A percentile compares a stretch with the other conserved stretches of the same genome.
Evolutionary conservation across 2,888 invertebrate species (phyloP).

Genomic region (Pollenia amentaria): DNA sequence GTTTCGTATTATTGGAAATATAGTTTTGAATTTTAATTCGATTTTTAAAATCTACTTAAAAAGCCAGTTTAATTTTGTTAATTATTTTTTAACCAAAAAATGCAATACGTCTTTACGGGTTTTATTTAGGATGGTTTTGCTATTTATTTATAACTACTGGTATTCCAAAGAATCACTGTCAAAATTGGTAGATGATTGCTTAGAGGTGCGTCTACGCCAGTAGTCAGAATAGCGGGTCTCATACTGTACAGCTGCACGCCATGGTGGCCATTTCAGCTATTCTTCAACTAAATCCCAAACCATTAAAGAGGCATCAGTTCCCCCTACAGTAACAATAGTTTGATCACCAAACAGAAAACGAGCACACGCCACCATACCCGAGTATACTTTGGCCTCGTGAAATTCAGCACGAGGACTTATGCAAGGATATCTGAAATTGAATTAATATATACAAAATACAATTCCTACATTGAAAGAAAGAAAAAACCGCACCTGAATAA

Average conservation of each 20-base stretch:
- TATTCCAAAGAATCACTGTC: constrained; percentile 84
- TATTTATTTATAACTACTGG: constrained; percentile 75
- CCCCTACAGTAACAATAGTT: constrained; percentile 93
- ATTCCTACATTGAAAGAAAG: too few species aligned
- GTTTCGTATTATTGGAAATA: constrained; percentile 37
- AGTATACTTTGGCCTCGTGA: constrained; percentile 94
- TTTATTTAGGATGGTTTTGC: constrained; percentile 8
- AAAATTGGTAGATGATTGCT: constrained; percentile 82
- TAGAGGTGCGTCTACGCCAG: constrained; percentile 82
- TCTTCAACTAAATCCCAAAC: constrained; percentile 92
- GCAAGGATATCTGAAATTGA: constrained; percentile 90
- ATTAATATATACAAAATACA: too few species aligned
- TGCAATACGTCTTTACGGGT: constrained; percentile 64
- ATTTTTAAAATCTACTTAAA: constrained; percentile 44
- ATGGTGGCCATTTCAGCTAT: constrained; percentile 85
- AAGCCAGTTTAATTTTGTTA: constrained; percentile 23
- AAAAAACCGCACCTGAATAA: constrained; percentile 89
- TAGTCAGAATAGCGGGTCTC: constrained; percentile 81
- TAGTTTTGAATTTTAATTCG: constrained; percentile 14
- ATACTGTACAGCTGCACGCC: constrained; percentile 81
- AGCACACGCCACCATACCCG: constrained; percentile 91
- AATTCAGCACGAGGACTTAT: constrained; percentile 94
- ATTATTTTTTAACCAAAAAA: constrained; percentile 45
- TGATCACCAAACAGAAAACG: constrained; percentile 95
- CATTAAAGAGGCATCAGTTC: constrained; percentile 95